Base-by-base conservation (phyloP, 2,113 vertebrate species). In the Eira barbara region DNA sequence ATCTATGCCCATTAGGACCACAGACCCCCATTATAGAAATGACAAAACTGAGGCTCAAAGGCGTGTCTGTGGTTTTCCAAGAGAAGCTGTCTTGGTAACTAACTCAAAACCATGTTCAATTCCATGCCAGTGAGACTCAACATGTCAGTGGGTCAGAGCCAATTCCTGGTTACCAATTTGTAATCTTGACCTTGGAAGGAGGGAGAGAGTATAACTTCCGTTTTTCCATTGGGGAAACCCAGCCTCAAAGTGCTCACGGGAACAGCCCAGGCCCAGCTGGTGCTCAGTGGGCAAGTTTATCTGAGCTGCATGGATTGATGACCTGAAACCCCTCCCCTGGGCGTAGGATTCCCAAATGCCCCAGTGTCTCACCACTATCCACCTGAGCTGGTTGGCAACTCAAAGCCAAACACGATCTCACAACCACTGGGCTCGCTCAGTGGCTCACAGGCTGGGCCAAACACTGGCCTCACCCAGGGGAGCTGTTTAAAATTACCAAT, bases 371-470 rank as follows among this genome's bases (percentile, higher is more conserved):
- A 29, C 87, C 45, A 20, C 27, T 10, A 5, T 61, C 47, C 39
- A 4, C 11, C 74, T 20, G 7, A 29, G 25, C 17, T 3, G 10
- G 67, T 9, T 31, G 59, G 4, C 13, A 52, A 2, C 47, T 42
- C 42, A 83, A 29, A 87, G 15, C 69, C 81, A 59, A 57, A 45
- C 25, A 2, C 31, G 10, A 2, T 10, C 52, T 36, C 71, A 21
- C 25, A 49, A 31, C 31, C 73, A 20, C 61, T 7, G 8, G 61
- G 23, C 65, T n/a, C 12, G 34, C 73, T 31, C 52, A 20, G 23
- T 0, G 3, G 10, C 15, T 18, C 47, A 34, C n/a, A 2, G 49
- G 25, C 17, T 1, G 0, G 14, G 55, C 31, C 21, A 0, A 49
- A 63, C 20, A 1, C 6, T 11, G 10, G 29, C 39, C 23, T 47